These are phyloP conservation scores for Drosophila macrospina DNA, from an alignment of 2,888 invertebrate species.

Conservation along the genomic window DNA sequence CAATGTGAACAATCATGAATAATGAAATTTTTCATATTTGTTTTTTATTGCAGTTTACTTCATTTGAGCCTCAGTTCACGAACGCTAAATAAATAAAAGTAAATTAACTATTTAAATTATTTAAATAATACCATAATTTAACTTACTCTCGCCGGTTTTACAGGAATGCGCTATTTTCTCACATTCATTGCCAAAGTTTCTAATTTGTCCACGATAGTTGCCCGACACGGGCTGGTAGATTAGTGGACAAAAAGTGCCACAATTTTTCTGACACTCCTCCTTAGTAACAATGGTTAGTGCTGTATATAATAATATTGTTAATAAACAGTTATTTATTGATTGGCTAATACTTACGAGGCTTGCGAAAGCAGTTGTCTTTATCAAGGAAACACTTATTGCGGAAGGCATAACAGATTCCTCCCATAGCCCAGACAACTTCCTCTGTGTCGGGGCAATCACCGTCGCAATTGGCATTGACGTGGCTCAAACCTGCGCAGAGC, in stretches of 20 bases:
- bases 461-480: slow-evolving; percentile 45
- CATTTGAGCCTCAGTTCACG: slow-evolving; percentile 10
- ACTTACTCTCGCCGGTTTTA: slow-evolving; percentile 65
- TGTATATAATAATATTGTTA: slow-evolving; percentile 11
- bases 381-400: slow-evolving; percentile 63
- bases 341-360: slow-evolving; percentile 31
- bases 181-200: slow-evolving; percentile 56
- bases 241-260: slow-evolving; percentile 28
- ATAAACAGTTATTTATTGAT: too few species aligned
- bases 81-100: slow-evolving; percentile 43
- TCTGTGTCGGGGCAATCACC: slow-evolving; percentile 61
- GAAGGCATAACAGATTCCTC: slow-evolving; percentile 53
- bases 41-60: background rate
- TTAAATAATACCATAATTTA: background rate
- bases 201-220: slow-evolving; percentile 44
- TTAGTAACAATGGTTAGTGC: slow-evolving; percentile 46
- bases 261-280: slow-evolving; percentile 57
- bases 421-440: slow-evolving; percentile 65
- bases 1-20: too few species aligned
- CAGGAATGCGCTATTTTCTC: slow-evolving; percentile 46
- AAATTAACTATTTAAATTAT: background rate
- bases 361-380: slow-evolving; percentile 59
- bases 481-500: slow-evolving; percentile 37
- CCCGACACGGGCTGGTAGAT: slow-evolving; percentile 42
- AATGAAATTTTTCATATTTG: too few species aligned